Evolutionary conservation across 2,888 invertebrate species (phyloP), one percentile per base, ranked within the genome.

Genomic region (Epirrhoe alternata): DNA sequence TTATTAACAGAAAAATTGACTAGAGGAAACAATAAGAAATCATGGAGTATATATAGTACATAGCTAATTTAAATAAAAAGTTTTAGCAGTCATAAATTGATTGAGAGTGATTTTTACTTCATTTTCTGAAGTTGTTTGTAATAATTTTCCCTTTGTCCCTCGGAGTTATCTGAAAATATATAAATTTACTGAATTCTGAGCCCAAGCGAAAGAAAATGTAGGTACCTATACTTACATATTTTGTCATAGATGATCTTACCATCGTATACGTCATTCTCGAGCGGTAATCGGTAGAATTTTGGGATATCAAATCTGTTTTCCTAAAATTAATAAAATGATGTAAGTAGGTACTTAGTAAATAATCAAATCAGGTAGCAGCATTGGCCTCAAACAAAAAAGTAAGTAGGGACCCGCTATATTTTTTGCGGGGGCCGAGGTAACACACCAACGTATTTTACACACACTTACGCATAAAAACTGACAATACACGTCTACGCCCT

Each of bases 271-370:
- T 76, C 75, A 57, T 78, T 80, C 70, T 86, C 86, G 33, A 77
- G 65, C 52, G 89, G 86, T 54, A 86, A 61, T 65, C 86, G 82
- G 74, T 92, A 90, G 59, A 86, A 78, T 68, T 93, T 93, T 24
- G 92, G 92, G 64, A 93, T 93, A 70, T 92, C 90, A 59, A 77
- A 92, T 38, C 85, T 87, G 66, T 90, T 91, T 79, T 86, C 87
- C 92, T 92, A 80, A 84, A 85, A 61, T 6, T 35, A 42, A 53
- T n/a, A 51, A 73, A 59, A 35, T 1, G 38, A 42, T 12, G 8
- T 51, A 10, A 30, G 51, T 51, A n/a, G n/a, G n/a, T n/a, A n/a
- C n/a, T 24, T 24, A 24, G 24, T 24, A 24, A 24, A 24, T 24
- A 24, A 24, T 24, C 24, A 24, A n/a, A 24, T 24, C 24, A 24